Evolutionary conservation across 2,888 invertebrate genomes (phyloP), one percentile per base, ranked within the genome.

Genomic region (Anagyrus pseudococci): DNA sequence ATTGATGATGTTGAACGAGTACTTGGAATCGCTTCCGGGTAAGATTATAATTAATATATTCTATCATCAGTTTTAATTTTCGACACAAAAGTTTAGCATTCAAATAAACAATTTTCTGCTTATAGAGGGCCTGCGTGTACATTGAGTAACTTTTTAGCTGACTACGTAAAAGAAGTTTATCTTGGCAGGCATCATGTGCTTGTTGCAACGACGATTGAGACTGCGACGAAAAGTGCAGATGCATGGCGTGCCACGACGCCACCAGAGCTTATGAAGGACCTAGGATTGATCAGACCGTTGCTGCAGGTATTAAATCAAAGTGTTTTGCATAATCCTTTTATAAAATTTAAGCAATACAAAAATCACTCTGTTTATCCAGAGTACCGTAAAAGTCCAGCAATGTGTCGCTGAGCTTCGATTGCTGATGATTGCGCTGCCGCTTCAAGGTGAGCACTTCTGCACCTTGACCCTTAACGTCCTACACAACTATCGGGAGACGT

Each of bases 101-200:
- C 22, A 7, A 41, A 33, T 53, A n/a, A n/a, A n/a, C n/a, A 49
- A 64, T 58, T 58, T 60, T 23, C 7, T 58, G 2, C 56, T 59
- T 67, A n/a, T 67, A 86, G 86, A 19, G 85, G 85, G 72, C 85
- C 90, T 47, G 10, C 43, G 10, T 93, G 93, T 75, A 89, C 90
- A 2, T 84, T 96, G 59, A 91, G 93, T 74, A 88, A 88, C 67
- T 96, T 95, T 81, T 83, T 97, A 58, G 88, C 90, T 49, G 91
- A 94, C 78, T 94, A 95, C 81, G 91, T 96, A 23, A 91, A 91
- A 70, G 90, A 93, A 72, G 91, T 91, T 7, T 97, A 94, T 82
- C 86, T 93, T 67, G 91, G 90, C 67, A 88, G 92, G 66, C 88
- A 91, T 58, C 89, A 89, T 73, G 83, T 84, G 46, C 85, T 87